A percentile compares a stretch with the other conserved stretches of the same genome.
These are phyloP conservation scores for Chalcis sispes DNA, from an alignment of 2,888 invertebrate genomes.

Conservation along the genomic window DNA sequence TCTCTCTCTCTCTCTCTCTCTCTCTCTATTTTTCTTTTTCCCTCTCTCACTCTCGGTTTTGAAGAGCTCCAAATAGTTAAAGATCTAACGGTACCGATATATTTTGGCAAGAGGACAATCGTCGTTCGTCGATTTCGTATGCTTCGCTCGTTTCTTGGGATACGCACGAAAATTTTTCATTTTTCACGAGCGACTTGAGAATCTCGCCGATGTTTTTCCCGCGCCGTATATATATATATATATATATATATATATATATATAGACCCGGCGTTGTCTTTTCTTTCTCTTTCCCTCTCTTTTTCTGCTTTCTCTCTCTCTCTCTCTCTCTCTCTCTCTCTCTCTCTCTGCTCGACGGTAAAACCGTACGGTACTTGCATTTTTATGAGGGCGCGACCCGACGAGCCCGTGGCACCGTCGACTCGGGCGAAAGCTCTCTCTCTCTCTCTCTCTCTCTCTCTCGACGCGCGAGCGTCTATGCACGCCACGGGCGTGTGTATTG, in stretches of 20 bases:
- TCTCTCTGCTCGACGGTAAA: conserved; percentile 33
- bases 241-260: too few species aligned
- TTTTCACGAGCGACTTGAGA: conserved; percentile 5
- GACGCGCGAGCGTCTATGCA: background rate
- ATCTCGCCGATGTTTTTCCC: conserved; percentile 15
- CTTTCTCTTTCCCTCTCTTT: conserved; percentile 12
- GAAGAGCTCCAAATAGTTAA: conserved; percentile 20
- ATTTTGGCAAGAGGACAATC: conserved; percentile 38
- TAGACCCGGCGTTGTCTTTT: conserved; percentile 18
- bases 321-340: conserved; percentile 6
- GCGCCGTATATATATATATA: too few species aligned
- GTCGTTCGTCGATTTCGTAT: too few species aligned
- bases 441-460: conserved; percentile 6
- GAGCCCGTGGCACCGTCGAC: conserved; percentile 5
- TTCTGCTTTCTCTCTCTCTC: conserved; percentile 17
- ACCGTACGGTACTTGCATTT: conserved; percentile 51
- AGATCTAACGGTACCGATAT: conserved; percentile 31
- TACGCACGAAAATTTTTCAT: conserved; percentile 4
- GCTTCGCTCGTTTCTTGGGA: background rate
- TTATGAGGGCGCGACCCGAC: conserved; percentile 52
- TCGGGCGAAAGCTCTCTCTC: conserved; percentile 31
- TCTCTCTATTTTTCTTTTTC: conserved; percentile 5
- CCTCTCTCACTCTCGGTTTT: background rate
- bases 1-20: background rate
- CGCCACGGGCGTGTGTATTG: conserved; percentile 6